These are phyloP conservation scores for Rhombomys opimus DNA, from an alignment of 2,113 vertebrate species.

Conservation along the genomic window DNA sequence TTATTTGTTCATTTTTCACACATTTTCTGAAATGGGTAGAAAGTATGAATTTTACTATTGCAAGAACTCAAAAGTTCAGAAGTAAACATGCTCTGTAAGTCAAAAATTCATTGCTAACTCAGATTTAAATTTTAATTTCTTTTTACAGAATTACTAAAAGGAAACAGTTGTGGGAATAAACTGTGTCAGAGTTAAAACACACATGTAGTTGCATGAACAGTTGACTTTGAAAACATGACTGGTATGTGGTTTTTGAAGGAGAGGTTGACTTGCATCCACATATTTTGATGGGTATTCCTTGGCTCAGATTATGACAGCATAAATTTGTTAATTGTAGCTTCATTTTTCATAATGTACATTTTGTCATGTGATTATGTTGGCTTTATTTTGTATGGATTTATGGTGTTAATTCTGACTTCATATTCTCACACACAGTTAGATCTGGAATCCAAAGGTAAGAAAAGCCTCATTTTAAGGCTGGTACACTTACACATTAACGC, in stretches of 20 bases:
- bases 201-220: neutral
- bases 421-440: neutral
- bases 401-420: neutral
- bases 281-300: neutral
- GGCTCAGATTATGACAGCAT: neutral
- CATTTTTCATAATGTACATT: neutral
- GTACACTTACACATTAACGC: neutral
- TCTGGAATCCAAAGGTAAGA: neutral
- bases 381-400: neutral
- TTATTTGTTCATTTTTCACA: constrained; percentile 60
- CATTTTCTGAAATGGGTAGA: constrained; percentile 48
- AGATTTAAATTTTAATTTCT: constrained; percentile 38
- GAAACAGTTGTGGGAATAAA: constrained; percentile 66
- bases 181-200: neutral
- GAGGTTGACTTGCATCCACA: neutral
- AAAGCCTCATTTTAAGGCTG: neutral
- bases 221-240: neutral
- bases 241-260: neutral
- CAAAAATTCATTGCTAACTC: constrained; percentile 36
- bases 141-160: constrained; percentile 52
- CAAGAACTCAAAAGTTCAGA: constrained; percentile 19
- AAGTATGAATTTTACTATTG: constrained; percentile 46
- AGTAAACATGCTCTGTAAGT: neutral
- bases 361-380: neutral
- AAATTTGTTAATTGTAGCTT: neutral